A percentile compares a stretch with the other conserved stretches of the same genome.
phyloP scores from a whole-genome alignment of 2,113 vertebrate genomes.

The Paraplagusia blochii region DNA sequence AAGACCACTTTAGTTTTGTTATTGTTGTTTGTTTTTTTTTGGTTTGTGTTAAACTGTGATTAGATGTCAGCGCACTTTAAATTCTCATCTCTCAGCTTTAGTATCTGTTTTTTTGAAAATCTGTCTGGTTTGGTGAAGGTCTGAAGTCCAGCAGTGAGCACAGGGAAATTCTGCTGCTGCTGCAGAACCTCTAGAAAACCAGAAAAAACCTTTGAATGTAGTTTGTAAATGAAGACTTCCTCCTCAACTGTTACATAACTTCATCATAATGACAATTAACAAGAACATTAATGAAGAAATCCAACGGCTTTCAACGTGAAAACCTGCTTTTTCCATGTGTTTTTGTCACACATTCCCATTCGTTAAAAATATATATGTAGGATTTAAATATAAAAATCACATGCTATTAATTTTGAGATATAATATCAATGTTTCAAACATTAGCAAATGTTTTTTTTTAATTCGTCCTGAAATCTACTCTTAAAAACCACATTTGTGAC shows the following conservation, averaged over 20 bases:
- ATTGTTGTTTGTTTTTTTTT: not conserved
- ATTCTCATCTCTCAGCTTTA: slow-evolving; percentile 26
- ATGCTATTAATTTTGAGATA: no score
- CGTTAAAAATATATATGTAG: no score
- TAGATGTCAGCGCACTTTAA: slow-evolving; percentile 58
- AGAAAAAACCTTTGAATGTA: slow-evolving; percentile 2
- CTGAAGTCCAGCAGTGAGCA: slow-evolving; percentile 14
- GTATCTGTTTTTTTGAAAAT: not conserved
- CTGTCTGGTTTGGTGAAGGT: not conserved
- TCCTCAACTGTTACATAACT: not conserved
- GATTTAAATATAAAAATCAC: no score
- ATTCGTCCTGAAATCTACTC: no score
- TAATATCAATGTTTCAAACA: no score
- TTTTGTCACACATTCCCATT: no score
- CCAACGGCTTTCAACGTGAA: no score
- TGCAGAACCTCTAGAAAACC: not conserved
- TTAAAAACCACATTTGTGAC: no score
- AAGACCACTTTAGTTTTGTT: slow-evolving; percentile 26
- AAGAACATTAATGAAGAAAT: no score
- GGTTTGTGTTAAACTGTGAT: slow-evolving; percentile 30
- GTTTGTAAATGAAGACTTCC: slow-evolving; percentile 6
- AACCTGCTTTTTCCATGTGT: no score
- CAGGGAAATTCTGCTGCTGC: not conserved
- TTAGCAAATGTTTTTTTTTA: no score
- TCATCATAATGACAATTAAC: not conserved